Base-by-base conservation (phyloP, 2,797 vertebrate genomes). In the Alcedo quadribrachys region DNA sequence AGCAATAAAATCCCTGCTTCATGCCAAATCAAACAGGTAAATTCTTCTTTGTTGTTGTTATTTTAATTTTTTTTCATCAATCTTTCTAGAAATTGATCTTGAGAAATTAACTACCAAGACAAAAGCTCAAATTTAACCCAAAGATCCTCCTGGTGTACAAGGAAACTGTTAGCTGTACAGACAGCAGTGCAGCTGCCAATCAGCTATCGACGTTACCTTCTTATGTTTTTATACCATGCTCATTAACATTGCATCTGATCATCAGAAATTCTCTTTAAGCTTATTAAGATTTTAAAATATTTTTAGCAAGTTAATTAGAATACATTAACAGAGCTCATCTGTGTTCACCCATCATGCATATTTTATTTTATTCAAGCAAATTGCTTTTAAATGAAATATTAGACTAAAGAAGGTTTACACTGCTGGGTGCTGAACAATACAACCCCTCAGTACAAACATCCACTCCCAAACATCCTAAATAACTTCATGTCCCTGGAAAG, bases 231-330 rank as follows among this genome's bases (percentile, higher is more conserved):
- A 89, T 78, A 91, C 79, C 81, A 78, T 85, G 86, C 93, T 96
- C 95, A 93, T 95, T 95, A 94, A 94, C 93, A 94, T 93, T 87
- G 88, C 93, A 95, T 93, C 94, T 96, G 88, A 96, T 94, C 95
- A 95, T 89, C 96, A 92, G 95, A 92, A 87, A 94, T 93, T 94
- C 93, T 96, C 92, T 94, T 96, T 96, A 96, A 95, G 93, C 92
- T 95, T 96, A 94, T 95, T 96, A 96, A 95, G 94, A 95, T 94
- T 95, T 96, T 93, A 95, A 96, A 96, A 95, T 96, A 96, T 96
- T 96, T 96, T 96, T 96, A 96, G 96, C 93, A 96, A 94, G 95
- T 93, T 94, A 96, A 96, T 96, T 96, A 96, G 94, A 96, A 96
- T 96, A 96, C 88, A 96, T 96, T 96, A 96, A 92, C 73, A 81